Percentiles rank a stretch among this genome's conserved stretches.
Conservation (phyloP, 2,888 invertebrate species). For the Lochmaea crataegi region DNA sequence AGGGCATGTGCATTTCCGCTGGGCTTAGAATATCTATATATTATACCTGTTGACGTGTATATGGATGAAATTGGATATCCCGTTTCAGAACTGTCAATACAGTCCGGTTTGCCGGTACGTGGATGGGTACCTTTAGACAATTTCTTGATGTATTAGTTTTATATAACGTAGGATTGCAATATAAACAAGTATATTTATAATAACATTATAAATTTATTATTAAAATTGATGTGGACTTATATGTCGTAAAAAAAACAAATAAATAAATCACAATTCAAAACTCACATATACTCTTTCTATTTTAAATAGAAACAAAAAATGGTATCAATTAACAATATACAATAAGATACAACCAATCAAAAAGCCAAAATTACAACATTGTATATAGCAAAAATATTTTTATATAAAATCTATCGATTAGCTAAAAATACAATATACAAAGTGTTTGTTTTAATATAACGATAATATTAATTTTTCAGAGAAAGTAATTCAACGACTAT, state of each 20-base stretch:
- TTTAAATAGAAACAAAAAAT: background rate
- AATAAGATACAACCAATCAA: constrained; percentile 6
- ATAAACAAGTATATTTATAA: background rate
- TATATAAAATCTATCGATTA: constrained; percentile 13
- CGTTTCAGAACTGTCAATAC: too few relatives aligned
- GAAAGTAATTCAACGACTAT: background rate
- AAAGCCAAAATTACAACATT: constrained; percentile 3
- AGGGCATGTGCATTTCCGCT: too few relatives aligned
- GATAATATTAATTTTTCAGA: background rate
- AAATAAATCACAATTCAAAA: constrained; percentile 19
- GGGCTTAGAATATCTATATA: too few relatives aligned
- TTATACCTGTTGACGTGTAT: too few relatives aligned
- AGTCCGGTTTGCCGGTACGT: too few relatives aligned
- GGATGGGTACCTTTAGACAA: too few relatives aligned
- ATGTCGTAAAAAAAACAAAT: constrained; percentile 23
- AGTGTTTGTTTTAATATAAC: background rate
- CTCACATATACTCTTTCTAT: constrained; percentile 1
- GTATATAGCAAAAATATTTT: constrained; percentile 23
- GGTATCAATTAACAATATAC: background rate
- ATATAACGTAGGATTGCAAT: too few relatives aligned
- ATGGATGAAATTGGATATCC: too few relatives aligned
- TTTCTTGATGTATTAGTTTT: too few relatives aligned
- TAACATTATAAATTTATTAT: constrained; percentile 32
- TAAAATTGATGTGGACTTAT: constrained; percentile 20
- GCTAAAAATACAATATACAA: background rate